These are phyloP conservation scores for Cataglyphis hispanica DNA, from an alignment of 1,140 invertebrate species.

Conservation along the genomic window DNA sequence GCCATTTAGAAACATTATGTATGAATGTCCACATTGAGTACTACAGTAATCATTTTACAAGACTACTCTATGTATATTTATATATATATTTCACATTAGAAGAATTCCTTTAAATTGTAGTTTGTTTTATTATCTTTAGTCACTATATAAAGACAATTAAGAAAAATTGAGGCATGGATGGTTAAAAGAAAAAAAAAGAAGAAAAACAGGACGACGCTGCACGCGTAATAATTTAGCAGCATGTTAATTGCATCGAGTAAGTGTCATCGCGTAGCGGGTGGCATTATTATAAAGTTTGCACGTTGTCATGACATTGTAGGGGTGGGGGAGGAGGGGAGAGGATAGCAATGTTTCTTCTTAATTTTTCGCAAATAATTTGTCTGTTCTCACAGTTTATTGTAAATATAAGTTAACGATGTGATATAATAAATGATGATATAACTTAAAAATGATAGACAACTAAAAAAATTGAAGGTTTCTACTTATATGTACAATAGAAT, in stretches of 20 bases:
- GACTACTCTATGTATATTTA: too few relatives aligned
- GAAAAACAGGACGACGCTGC: not conserved
- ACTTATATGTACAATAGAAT: not conserved
- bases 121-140: not conserved
- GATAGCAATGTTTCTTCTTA: not conserved
- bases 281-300: too few relatives aligned
- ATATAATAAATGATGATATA: constrained; percentile 2
- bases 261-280: not conserved
- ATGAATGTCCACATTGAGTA: too few relatives aligned
- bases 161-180: not conserved
- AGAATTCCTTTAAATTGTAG: too few relatives aligned
- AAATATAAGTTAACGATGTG: not conserved
- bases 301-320: not conserved
- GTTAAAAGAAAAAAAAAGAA: constrained; percentile 24
- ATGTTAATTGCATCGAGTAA: constrained; percentile 67
- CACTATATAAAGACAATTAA: not conserved
- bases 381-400: not conserved
- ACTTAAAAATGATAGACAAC: not conserved
- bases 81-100: too few relatives aligned
- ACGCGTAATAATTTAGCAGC: constrained; percentile 40
- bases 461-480: not conserved
- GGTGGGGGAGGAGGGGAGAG: too few relatives aligned
- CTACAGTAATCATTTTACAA: too few relatives aligned
- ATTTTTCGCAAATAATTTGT: not conserved
- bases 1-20: too few relatives aligned